Evolutionary conservation across 1,140 invertebrate genomes (phyloP).

Genomic region (Bombus pyrosoma): DNA sequence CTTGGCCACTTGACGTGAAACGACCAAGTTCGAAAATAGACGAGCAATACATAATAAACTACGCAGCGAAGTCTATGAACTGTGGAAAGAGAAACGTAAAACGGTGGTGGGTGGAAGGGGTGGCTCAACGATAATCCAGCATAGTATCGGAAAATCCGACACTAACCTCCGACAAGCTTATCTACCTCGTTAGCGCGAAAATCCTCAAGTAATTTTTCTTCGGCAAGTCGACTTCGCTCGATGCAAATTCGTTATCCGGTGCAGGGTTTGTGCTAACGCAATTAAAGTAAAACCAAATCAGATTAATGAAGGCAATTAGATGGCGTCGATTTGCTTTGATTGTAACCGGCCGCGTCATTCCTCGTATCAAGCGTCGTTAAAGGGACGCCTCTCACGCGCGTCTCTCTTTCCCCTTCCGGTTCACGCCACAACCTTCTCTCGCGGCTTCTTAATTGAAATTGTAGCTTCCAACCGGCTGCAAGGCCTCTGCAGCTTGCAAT

Average conservation of each 20-base stretch:
- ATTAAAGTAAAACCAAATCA: constrained; percentile 64
- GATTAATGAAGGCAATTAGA: constrained; percentile 62
- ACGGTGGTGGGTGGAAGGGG: background rate
- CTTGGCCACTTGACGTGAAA: background rate
- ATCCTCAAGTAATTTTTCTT: constrained; percentile 65
- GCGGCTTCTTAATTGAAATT: constrained; percentile 8
- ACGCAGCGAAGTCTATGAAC: constrained; percentile 11
- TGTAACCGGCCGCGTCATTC: constrained; percentile 12
- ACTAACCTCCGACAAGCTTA: constrained; percentile 65
- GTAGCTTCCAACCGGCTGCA: background rate
- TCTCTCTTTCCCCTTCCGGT: background rate
- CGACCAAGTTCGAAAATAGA: background rate
- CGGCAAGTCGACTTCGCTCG: constrained; percentile 10
- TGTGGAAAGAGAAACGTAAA: background rate
- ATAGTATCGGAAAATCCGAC: constrained; percentile 65
- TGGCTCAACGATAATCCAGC: constrained; percentile 55
- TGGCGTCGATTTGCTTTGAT: constrained; percentile 45
- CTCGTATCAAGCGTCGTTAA: constrained; percentile 18
- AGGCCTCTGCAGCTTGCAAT: background rate
- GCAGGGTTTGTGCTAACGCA: constrained; percentile 32
- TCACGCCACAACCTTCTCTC: background rate
- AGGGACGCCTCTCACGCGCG: background rate
- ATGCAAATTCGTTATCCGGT: constrained; percentile 63
- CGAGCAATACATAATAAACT: constrained; percentile 4
- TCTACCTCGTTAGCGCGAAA: constrained; percentile 61